Evolutionary conservation across 1,140 invertebrate species (phyloP), one percentile per base, ranked within the genome.

Genomic region (Camponotus vicinus): DNA sequence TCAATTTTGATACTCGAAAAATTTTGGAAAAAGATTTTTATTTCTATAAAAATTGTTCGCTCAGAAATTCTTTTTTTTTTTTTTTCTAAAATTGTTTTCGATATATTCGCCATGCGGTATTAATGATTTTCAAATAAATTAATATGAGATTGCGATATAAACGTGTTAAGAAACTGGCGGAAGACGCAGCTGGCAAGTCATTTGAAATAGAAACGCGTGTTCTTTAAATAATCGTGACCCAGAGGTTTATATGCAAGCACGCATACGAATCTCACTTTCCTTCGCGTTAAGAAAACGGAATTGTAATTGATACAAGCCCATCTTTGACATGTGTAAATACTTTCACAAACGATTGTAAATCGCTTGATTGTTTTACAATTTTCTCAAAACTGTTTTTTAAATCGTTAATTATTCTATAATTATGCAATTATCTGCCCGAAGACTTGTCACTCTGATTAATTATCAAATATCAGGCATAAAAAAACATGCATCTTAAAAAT

Each of bases 221-320:
- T 90, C 94, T 95, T 94, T 94, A 95, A 95, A 95, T 95, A 95
- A 95, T 95, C 93, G 87, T 95, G 94, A 94, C 93, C 94, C 91
- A 94, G 93, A 94, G 92, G 91, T 92, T 93, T 92, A 89, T 89
- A 89, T 88, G 90, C 80, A 86, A 87, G 77, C 70, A 85, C 80
- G 71, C 75, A 73, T 61, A 61, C 77, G 71, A 37, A 61, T 63
- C 85, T 80, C 73, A 82, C 69, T 90, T 86, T 63, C 84, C 75
- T 75, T 55, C 84, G 37, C 77, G 67, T 88, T 71, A 66, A 57
- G 61, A 78, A 88, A 91, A 61, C 66, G 66, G 77, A 82, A 89
- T 88, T 34, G 37, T 15, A 83, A 82, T 83, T 83, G 69, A 83
- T 1, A 27, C 27, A 75, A 75, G 42, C 69, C 73, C 55, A 27